These are phyloP conservation scores for Mesaphorura yosii DNA, from an alignment of 1,140 invertebrate genomes.

Conservation along the genomic window DNA sequence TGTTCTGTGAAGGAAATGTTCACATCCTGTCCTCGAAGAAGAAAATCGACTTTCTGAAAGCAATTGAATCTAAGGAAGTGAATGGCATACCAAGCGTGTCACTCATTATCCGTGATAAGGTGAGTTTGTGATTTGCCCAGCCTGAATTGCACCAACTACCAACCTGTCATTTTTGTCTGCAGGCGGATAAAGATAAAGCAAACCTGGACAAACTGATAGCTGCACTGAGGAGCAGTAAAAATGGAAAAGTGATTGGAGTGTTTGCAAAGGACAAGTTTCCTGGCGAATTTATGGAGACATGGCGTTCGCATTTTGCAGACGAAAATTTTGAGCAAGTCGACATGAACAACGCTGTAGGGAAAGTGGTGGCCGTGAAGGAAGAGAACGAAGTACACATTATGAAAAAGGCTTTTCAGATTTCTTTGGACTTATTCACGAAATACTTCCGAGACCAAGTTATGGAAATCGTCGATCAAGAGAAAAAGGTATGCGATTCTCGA, in stretches of 20 bases:
- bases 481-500: conserved; percentile 48
- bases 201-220: conserved; percentile 83
- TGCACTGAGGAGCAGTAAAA: conserved; percentile 74
- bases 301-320: conserved; percentile 63
- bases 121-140: no score
- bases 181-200: conserved; percentile 88
- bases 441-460: conserved; percentile 96
- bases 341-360: conserved; percentile 68
- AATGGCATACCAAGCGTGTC: conserved; percentile 70
- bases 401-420: conserved; percentile 85
- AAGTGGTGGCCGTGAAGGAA: conserved; percentile 89
- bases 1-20: conserved; percentile 71
- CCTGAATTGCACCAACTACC: background rate
- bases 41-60: conserved; percentile 91
- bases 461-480: conserved; percentile 94
- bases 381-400: conserved; percentile 83
- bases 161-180: conserved; percentile 33
- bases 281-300: conserved; percentile 83
- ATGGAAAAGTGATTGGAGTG: conserved; percentile 80
- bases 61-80: conserved; percentile 83
- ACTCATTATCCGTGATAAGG: conserved; percentile 81
- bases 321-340: conserved; percentile 77
- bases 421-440: conserved; percentile 89
- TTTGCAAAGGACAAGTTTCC: conserved; percentile 90
- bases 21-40: conserved; percentile 92